Conservation (phyloP, 2,113 vertebrate genomes). For the Choloepus hoffmanni region DNA sequence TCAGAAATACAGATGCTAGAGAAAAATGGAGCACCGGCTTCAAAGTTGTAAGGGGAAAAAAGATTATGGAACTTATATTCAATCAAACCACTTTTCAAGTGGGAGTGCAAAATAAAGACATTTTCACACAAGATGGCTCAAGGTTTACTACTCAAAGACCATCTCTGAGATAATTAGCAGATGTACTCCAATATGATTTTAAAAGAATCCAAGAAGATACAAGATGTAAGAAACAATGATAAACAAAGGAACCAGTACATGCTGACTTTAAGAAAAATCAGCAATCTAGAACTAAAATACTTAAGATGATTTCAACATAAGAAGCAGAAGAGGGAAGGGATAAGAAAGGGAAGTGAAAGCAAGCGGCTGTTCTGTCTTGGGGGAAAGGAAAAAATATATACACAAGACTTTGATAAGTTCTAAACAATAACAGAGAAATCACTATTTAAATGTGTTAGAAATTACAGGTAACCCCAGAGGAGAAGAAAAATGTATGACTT, state of each 20-base stretch:
- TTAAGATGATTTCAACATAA: conserved; percentile 76
- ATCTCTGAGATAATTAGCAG: conserved; percentile 26
- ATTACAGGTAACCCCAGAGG: conserved; percentile 26
- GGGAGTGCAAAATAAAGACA: background rate
- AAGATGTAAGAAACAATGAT: background rate
- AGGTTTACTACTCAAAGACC: conserved; percentile 1
- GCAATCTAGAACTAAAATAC: conserved; percentile 63
- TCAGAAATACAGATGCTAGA: conserved; percentile 10
- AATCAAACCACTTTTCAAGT: conserved; percentile 37
- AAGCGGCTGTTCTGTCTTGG: conserved; percentile 60
- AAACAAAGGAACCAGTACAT: conserved; percentile 41
- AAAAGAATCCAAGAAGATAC: conserved; percentile 26
- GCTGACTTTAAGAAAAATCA: conserved; percentile 61
- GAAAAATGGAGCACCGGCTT: background rate
- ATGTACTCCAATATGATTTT: background rate
- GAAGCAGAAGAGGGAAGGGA: conserved; percentile 65
- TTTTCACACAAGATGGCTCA: conserved; percentile 6
- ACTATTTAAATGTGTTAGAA: conserved; percentile 12
- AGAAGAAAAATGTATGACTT: conserved; percentile 12
- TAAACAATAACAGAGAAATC: conserved; percentile 52
- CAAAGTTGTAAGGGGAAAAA: conserved; percentile 16
- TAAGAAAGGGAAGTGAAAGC: conserved; percentile 65
- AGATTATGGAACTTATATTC: background rate
- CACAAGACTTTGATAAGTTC: conserved; percentile 46
- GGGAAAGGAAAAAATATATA: conserved; percentile 16